These are phyloP conservation scores for Zaprionus camerounensis DNA, from an alignment of 1,140 invertebrate genomes.

Conservation along the genomic window DNA sequence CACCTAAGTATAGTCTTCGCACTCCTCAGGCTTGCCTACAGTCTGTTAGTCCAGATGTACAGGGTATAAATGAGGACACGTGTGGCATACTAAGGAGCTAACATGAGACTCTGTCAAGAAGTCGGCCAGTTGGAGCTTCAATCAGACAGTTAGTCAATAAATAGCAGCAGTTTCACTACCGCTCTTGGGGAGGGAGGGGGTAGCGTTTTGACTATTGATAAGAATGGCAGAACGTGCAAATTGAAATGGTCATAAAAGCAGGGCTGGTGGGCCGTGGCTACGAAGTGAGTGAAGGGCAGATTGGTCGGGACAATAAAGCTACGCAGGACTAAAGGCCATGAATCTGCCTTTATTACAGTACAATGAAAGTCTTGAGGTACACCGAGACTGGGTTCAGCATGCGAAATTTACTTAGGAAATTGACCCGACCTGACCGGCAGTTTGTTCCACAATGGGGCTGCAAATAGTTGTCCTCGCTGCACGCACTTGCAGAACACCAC, in stretches of 20 bases:
- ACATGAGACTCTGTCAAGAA: background rate
- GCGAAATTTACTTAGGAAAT: conserved; percentile 3
- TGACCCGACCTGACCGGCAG: conserved; percentile 4
- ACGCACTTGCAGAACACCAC: background rate
- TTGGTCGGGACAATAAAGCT: background rate
- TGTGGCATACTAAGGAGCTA: background rate
- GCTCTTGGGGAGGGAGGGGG: background rate
- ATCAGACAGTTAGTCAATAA: conserved; percentile 5
- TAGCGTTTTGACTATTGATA: conserved; percentile 3
- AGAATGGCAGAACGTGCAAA: conserved; percentile 4
- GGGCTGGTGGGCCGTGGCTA: background rate
- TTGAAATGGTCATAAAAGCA: conserved; percentile 1
- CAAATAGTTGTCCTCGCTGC: background rate
- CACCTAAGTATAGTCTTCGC: too few species aligned
- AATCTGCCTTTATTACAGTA: conserved; percentile 1
- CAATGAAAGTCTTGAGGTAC: conserved; percentile 3
- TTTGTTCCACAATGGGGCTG: background rate
- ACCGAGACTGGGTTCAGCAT: background rate
- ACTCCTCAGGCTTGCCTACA: background rate
- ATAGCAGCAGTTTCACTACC: background rate
- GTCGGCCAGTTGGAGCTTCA: conserved; percentile 1
- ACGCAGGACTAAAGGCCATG: background rate
- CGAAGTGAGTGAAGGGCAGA: background rate
- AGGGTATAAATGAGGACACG: conserved; percentile 2
- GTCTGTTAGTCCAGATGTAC: background rate